A percentile compares a stretch with the other conserved stretches of the same genome.
phyloP scores from a whole-genome alignment of 1,140 invertebrate species.

The Scaptomyza hsui region DNA sequence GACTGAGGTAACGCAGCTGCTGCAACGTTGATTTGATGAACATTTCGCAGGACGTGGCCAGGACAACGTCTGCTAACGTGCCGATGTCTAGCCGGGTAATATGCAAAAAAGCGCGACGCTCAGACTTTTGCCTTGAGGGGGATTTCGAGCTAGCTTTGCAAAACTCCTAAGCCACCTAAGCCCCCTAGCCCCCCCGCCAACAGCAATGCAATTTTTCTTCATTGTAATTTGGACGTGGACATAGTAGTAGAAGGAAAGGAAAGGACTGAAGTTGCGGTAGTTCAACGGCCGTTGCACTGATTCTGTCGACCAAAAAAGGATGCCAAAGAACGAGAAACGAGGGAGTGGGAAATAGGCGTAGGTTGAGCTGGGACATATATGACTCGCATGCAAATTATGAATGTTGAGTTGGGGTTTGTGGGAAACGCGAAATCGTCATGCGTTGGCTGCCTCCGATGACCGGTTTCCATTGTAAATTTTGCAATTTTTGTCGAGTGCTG shows the following conservation, averaged over 20 bases:
- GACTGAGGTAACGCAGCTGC: conserved; percentile 55
- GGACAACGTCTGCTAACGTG: conserved; percentile 58
- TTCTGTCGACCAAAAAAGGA: conserved; percentile 34
- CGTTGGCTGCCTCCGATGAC: conserved; percentile 45
- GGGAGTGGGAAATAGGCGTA: no score
- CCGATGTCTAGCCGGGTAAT: conserved; percentile 73
- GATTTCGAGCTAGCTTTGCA: conserved; percentile 44
- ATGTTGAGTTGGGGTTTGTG: not conserved
- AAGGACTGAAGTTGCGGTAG: conserved; percentile 22
- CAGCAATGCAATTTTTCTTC: conserved; percentile 77
- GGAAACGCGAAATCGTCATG: conserved; percentile 39
- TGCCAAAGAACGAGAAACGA: not conserved
- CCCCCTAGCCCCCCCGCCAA: not conserved
- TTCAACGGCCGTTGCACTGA: conserved; percentile 59
- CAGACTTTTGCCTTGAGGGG: conserved; percentile 76
- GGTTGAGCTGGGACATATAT: conserved; percentile 1
- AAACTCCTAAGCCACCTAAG: not conserved
- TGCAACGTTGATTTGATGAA: conserved; percentile 81
- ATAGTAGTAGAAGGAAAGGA: not conserved
- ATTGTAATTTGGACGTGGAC: conserved; percentile 67
- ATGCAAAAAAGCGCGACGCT: conserved; percentile 67
- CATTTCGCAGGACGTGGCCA: conserved; percentile 56
- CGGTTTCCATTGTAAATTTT: conserved; percentile 72
- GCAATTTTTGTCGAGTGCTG: conserved; percentile 75
- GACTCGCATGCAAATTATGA: conserved; percentile 41